Evolutionary conservation across 2,888 invertebrate species (phyloP), one percentile per base, ranked within the genome.

Genomic region (Brachyptera putata): DNA sequence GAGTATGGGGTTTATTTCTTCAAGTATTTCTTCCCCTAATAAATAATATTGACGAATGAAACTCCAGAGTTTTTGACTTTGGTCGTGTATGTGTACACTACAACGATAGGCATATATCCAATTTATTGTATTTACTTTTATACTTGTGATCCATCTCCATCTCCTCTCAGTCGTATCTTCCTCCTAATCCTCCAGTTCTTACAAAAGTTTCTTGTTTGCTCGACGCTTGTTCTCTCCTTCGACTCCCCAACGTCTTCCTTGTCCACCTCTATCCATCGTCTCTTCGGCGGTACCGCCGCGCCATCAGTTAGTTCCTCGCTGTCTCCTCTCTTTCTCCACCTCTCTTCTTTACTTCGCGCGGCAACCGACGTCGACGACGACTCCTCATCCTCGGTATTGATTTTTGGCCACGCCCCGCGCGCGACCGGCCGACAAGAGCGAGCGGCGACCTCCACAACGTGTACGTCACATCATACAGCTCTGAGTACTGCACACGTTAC

Each of bases 371-470:
- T 11, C 30, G 30, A 30, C 7, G 30, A 7, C 25, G 46, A 24
- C 55, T 37, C 56, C 56, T 41, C 57, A 18, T 60, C 57, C 53
- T 50, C 62, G 25, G 58, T 63, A 61, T 61, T 61, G 57, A 57
- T 61, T 61, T 61, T 58, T 59, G 62, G 60, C 64, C 60, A 50
- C 56, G 57, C 61, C 56, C 63, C 61, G 61, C 22, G 18, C 11
- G 16, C 43, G 43, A 14, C 21, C 22, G 36, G 56, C 58, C 62
- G 59, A 55, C 62, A 39, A 25, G 53, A 41, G 46, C 61, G 53
- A 37, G 26, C 57, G 36, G 25, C 55, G 14, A 48, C 61, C 37
- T 14, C 46, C 50, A 3, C n/a, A n/a, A n/a, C n/a, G n/a, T n/a
- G n/a, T n/a, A n/a, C n/a, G 16, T 14, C 14, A 37, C 39, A 16